These are phyloP conservation scores for Pseudomyrmex flavicornis DNA, from an alignment of 1,140 invertebrate species.

Conservation along the genomic window DNA sequence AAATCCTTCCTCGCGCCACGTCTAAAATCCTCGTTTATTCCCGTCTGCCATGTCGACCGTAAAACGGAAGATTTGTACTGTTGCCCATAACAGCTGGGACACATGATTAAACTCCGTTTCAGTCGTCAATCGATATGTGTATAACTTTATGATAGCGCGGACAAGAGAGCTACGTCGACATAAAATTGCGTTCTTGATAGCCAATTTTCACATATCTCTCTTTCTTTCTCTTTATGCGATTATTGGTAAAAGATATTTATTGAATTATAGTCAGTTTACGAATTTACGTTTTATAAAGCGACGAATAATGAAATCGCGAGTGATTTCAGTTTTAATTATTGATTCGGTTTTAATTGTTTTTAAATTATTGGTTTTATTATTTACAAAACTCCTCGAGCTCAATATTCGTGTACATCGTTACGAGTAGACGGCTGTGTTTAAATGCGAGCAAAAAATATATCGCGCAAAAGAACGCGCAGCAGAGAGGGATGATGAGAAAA, in stretches of 20 bases:
- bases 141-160: slow-evolving; percentile 53
- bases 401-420: neutral
- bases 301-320: neutral
- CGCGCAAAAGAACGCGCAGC: no score
- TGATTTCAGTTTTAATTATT: neutral
- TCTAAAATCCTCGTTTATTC: slow-evolving; percentile 59
- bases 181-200: slow-evolving; percentile 23
- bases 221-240: neutral
- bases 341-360: neutral
- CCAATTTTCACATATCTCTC: neutral
- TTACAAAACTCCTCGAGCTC: neutral
- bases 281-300: neutral
- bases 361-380: slow-evolving; percentile 1
- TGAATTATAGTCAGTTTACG: neutral
- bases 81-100: slow-evolving; percentile 30
- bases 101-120: slow-evolving; percentile 31
- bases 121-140: slow-evolving; percentile 21
- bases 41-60: slow-evolving; percentile 37
- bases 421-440: neutral
- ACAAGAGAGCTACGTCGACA: slow-evolving; percentile 18
- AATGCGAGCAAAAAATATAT: neutral
- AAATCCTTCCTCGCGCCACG: slow-evolving; percentile 24
- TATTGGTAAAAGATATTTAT: neutral
- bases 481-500: no score
- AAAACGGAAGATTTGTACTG: slow-evolving; percentile 60